Evolutionary conservation across 2,888 invertebrate species (phyloP).

Genomic region (Drosophila neotestacea): DNA sequence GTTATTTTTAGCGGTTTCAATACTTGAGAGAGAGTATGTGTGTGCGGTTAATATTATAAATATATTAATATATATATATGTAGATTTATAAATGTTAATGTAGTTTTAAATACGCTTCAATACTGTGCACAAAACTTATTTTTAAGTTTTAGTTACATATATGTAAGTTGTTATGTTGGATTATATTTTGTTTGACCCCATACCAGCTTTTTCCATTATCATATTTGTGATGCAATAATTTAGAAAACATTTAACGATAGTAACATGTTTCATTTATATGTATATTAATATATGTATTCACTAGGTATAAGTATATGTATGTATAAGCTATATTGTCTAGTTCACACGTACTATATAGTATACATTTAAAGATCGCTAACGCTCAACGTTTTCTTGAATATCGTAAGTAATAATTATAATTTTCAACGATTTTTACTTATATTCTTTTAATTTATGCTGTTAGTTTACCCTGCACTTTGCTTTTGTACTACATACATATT

Average conservation of each 20-base stretch:
- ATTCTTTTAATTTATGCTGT: slow-evolving; percentile 15
- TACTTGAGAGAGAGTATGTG: slow-evolving; percentile 63
- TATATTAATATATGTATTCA: slow-evolving; percentile 18
- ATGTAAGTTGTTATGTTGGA: slow-evolving; percentile 28
- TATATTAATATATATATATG: neutral
- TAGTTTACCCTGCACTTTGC: slow-evolving; percentile 75
- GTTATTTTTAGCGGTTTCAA: slow-evolving; percentile 43
- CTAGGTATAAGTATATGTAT: slow-evolving; percentile 30
- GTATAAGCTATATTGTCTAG: slow-evolving; percentile 84
- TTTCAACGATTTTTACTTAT: slow-evolving; percentile 2
- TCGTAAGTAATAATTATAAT: slow-evolving; percentile 19
- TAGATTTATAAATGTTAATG: slow-evolving; percentile 17
- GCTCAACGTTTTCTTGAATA: slow-evolving; percentile 61
- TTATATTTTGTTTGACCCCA: slow-evolving; percentile 84
- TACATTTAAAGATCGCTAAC: slow-evolving; percentile 44
- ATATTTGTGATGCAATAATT: slow-evolving; percentile 33
- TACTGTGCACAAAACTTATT: slow-evolving; percentile 63
- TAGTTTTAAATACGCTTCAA: slow-evolving; percentile 24
- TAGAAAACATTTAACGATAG: slow-evolving; percentile 57
- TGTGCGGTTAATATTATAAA: slow-evolving; percentile 48
- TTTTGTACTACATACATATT: slow-evolving; percentile 49
- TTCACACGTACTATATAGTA: slow-evolving; percentile 83
- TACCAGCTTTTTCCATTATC: slow-evolving; percentile 82
- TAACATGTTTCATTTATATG: slow-evolving; percentile 25
- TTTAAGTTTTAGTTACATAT: slow-evolving; percentile 41